Conservation (phyloP, 1,140 invertebrate genomes). For the Formica selysi region DNA sequence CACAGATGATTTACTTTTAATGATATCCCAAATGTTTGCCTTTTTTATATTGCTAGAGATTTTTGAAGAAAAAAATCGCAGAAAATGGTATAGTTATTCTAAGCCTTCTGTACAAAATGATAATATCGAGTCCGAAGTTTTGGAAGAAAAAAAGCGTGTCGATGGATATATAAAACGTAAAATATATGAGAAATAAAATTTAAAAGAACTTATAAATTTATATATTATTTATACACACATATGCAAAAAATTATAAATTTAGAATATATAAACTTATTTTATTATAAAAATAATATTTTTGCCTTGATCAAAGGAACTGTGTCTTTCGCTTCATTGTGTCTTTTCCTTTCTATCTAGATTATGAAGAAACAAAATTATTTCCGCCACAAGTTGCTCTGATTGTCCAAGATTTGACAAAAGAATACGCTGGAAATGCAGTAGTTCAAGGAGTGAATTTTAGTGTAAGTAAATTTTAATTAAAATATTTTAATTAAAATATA, state of each 20-base stretch:
- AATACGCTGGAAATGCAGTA: conserved; percentile 32
- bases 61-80: conserved; percentile 65
- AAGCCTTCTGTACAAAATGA: neutral
- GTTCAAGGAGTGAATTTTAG: conserved; percentile 66
- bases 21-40: conserved; percentile 55
- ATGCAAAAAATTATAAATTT: neutral
- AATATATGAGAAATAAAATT: neutral
- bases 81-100: conserved; percentile 51
- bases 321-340: neutral
- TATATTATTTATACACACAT: no score
- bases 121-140: conserved; percentile 20
- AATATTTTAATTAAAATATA: neutral
- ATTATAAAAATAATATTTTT: neutral
- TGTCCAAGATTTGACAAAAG: conserved; percentile 64
- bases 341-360: conserved; percentile 22
- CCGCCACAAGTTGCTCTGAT: conserved; percentile 51
- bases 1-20: conserved; percentile 62
- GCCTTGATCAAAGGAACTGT: neutral
- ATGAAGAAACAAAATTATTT: conserved; percentile 50
- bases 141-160: conserved; percentile 51
- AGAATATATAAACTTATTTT: neutral
- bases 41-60: conserved; percentile 57
- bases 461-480: conserved; percentile 43
- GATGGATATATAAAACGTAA: conserved; percentile 67
- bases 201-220: neutral